A percentile compares a stretch with the other conserved stretches of the same genome.
Conservation (phyloP, 2,888 invertebrate genomes). For the Agrypnus murinus region DNA sequence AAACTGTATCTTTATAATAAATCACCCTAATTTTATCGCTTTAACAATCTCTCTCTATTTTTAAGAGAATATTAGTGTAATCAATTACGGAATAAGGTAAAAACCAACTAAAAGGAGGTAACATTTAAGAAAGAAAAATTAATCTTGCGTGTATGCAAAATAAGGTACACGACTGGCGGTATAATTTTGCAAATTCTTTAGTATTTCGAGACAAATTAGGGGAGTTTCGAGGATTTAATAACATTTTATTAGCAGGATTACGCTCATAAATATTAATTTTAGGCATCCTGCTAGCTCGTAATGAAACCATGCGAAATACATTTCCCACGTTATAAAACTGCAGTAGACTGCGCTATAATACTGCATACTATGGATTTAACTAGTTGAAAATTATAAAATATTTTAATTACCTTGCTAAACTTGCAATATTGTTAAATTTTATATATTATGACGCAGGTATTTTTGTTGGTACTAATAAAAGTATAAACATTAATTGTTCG, state of each 20-base stretch:
- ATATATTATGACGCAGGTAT: no score
- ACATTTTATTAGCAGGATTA: conserved; percentile 40
- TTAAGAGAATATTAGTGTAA: not conserved
- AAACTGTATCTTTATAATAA: no score
- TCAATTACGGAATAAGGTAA: not conserved
- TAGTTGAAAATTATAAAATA: conserved; percentile 10
- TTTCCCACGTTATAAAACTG: conserved; percentile 38
- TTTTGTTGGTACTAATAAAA: no score
- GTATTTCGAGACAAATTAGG: conserved; percentile 40
- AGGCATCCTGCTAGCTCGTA: conserved; percentile 27
- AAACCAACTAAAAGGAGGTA: conserved; percentile 10
- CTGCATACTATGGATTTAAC: conserved; percentile 19
- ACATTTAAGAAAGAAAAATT: conserved; percentile 29
- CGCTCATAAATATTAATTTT: conserved; percentile 44
- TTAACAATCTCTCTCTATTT: no score
- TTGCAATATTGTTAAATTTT: no score
- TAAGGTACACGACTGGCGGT: conserved; percentile 26
- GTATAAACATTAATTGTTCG: no score
- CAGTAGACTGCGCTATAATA: conserved; percentile 31
- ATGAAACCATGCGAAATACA: conserved; percentile 39
- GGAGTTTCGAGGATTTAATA: conserved; percentile 38
- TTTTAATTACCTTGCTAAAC: conserved; percentile 22
- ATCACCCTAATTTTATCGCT: no score
- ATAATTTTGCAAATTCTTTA: conserved; percentile 40
- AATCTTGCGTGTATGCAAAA: conserved; percentile 41